phyloP scores from a whole-genome alignment of 2,888 invertebrate species.

The Gari tellinella region DNA sequence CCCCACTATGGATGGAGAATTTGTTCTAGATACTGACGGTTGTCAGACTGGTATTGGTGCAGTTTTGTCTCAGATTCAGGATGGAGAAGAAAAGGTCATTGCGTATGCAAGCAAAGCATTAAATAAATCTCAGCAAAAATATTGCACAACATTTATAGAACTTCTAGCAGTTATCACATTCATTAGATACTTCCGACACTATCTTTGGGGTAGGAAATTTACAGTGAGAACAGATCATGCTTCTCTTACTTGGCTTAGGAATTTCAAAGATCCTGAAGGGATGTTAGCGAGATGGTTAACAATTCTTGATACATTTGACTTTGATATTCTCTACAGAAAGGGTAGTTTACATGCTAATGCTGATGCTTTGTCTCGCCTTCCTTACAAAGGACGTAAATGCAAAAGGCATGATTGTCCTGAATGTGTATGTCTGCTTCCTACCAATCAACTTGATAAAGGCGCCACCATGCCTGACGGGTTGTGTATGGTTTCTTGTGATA shows the following conservation, averaged over 20 bases:
- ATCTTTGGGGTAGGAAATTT: constrained; percentile 56
- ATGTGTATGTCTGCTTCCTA: too few relatives aligned
- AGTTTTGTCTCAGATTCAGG: constrained; percentile 57
- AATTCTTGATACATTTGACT: constrained; percentile 40
- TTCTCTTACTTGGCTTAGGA: constrained; percentile 37
- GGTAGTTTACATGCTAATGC: constrained; percentile 14
- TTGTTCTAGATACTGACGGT: constrained; percentile 65
- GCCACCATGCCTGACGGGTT: too few relatives aligned
- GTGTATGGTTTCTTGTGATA: too few relatives aligned
- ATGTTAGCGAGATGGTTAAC: constrained; percentile 35
- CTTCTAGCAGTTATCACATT: constrained; percentile 52
- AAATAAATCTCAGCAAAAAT: constrained; percentile 42
- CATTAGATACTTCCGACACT: constrained; percentile 60
- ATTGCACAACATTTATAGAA: constrained; percentile 56
- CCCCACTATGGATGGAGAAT: constrained; percentile 32
- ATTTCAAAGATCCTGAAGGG: constrained; percentile 43
- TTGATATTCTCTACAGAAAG: constrained; percentile 16
- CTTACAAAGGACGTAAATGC: constrained; percentile 14
- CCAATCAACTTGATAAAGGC: too few relatives aligned
- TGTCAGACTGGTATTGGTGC: constrained; percentile 58
- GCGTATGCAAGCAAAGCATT: constrained; percentile 50
- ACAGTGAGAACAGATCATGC: constrained; percentile 64
- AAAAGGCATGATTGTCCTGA: constrained; percentile 22
- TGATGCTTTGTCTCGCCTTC: constrained; percentile 19
- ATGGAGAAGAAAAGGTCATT: constrained; percentile 57